Base-by-base conservation (phyloP, 2,888 invertebrate species). In the Lagria hirta region DNA sequence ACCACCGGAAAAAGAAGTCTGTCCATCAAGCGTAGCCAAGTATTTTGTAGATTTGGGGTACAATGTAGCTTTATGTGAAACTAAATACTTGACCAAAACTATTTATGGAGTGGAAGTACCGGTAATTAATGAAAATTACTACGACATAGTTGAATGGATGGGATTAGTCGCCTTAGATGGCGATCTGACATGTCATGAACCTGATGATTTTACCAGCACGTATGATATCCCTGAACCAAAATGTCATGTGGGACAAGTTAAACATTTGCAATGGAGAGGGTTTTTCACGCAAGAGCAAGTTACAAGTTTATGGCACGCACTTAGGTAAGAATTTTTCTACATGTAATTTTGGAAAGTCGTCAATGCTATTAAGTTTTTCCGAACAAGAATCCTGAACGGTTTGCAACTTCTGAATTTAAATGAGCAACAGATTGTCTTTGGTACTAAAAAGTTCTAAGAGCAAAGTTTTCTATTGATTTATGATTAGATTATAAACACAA, bases 11-110 rank as follows among this genome's bases (percentile, higher is more conserved):
- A 61, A 66, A 33, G 64, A 62, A 8, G 48, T 79, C 13, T 81
- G 80, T 52, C 77, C 80, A 27, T 81, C 81, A n/a, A 80, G 81
- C 1, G 52, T 78, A 24, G 80, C 80, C 6, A 75, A 77, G 51
- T 81, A 78, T 70, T 77, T 81, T 53, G 46, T 67, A 22, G 66
- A 72, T 50, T 63, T 60, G 32, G 72, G 73, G 3, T 75, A 75
- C 51, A 51, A 57, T 3, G 72, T 78, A 2, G 66, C 69, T 40
- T 51, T 73, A 16, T 77, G 75, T 54, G 61, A 62, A 23, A 73
- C 76, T 17, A 67, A 63, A 38, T 63, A 69, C 32, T 57, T 52
- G 17, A 60, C 64, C 8, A 67, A 64, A 26, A 61, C 58, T 3
- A 60, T 69, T 10, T 67, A 71, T 53, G 65, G 70, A 15, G 49